Evolutionary conservation across 2,113 vertebrate genomes (phyloP), one percentile per base, ranked within the genome.

Genomic region (Lanius collurio): DNA sequence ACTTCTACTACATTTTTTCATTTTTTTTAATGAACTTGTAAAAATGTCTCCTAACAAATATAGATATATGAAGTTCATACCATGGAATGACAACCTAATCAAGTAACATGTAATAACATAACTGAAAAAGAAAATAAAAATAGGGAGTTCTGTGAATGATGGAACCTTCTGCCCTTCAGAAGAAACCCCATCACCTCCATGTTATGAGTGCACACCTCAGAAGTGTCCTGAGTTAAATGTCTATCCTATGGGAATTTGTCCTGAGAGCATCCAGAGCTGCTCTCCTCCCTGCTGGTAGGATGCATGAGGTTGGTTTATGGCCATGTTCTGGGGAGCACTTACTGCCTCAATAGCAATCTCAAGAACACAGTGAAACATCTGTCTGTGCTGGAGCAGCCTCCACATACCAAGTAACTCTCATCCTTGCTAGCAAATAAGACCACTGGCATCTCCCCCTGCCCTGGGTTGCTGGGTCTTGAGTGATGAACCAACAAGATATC

Each of bases 141-240:
- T 33, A 57, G 16, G n/a, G 8, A 64, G 31, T 64, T 85, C 27
- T 73, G 21, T 30, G 28, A 50, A 41, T 35, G 16, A 50, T 13
- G 27, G 23, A 92, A 2, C 37, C n/a, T 57, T 8, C 39, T 71
- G 24, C 8, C 9, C 39, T 49, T 13, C 21, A 59, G 22, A 7
- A 41, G 41, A 35, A 67, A 37, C 2, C 0, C 4, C 28, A 2
- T n/a, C 6, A 1, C 1, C 13, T 14, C 18, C 1, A 0, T 21
- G 16, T 18, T 52, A 9, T 15, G 31, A 37, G 37, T 37, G 37
- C 37, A 37, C 37, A 37, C 37, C 37, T 37, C 37, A 37, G 37
- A 37, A 37, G 7, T 60, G 79, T 44, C 13, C 41, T 15, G 12
- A 62, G 6, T 37, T 57, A 77, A 73, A 76, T 27, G 26, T 24